Evolutionary conservation across 1,140 invertebrate genomes (phyloP).

Genomic region (Neuroterus valhalla): DNA sequence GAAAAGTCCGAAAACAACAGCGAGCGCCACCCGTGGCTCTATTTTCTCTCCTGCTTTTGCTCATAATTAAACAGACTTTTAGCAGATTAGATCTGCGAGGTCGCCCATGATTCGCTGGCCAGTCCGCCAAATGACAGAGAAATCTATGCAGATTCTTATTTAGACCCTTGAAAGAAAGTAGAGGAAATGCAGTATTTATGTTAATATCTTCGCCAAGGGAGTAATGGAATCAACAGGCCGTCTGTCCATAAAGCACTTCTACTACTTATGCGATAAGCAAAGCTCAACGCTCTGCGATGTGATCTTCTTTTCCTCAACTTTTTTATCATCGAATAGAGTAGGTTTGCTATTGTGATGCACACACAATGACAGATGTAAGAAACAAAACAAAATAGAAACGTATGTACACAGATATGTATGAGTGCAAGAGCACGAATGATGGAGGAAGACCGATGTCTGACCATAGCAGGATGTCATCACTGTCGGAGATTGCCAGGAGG

Average conservation of each 20-base stretch:
- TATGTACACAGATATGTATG: too few relatives aligned
- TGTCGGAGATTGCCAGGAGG: too few relatives aligned
- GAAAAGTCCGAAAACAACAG: conserved; percentile 76
- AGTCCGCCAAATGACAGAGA: neutral
- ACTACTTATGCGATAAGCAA: neutral
- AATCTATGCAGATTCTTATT: neutral
- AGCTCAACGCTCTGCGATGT: too few relatives aligned
- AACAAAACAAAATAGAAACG: too few relatives aligned
- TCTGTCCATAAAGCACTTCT: neutral
- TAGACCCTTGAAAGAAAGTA: neutral
- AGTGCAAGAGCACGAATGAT: too few relatives aligned
- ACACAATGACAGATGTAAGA: too few relatives aligned
- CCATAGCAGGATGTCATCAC: too few relatives aligned
- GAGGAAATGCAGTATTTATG: neutral
- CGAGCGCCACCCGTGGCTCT: conserved; percentile 49
- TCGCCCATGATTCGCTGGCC: neutral
- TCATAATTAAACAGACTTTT: conserved; percentile 75
- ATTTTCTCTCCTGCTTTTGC: conserved; percentile 51
- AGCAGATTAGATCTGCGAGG: conserved; percentile 68
- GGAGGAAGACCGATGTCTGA: too few relatives aligned
- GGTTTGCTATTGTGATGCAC: too few relatives aligned
- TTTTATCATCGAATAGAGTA: too few relatives aligned
- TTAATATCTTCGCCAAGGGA: neutral
- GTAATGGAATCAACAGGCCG: neutral
- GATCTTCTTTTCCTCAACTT: too few relatives aligned